Conservation (phyloP, 2,113 vertebrate genomes). For the Mesembrinibis cayennensis region DNA sequence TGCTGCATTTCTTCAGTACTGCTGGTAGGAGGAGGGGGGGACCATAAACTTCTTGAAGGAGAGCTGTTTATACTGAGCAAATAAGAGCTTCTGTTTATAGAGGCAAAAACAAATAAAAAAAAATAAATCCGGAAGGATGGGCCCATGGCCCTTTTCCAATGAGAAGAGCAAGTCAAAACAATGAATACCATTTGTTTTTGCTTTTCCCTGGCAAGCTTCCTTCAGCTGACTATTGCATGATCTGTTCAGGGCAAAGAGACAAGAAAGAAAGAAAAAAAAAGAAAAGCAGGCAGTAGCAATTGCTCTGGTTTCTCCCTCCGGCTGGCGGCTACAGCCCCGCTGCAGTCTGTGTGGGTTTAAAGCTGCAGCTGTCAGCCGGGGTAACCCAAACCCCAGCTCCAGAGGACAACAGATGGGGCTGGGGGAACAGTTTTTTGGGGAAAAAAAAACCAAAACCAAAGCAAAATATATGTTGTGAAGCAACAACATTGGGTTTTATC, state of each 20-base stretch:
- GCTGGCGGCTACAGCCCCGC: accelerated
- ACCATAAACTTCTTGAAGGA: background rate
- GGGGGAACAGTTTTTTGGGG: background rate
- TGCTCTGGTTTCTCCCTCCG: background rate
- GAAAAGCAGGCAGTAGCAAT: slow-evolving; percentile 1
- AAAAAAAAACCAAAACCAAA: accelerated
- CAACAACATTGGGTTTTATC: background rate
- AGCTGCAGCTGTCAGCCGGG: background rate
- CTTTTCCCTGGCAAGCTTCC: slow-evolving; percentile 37
- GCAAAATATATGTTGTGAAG: background rate
- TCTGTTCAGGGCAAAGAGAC: background rate
- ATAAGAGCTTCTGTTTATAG: slow-evolving; percentile 56
- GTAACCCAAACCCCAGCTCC: background rate
- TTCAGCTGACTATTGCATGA: slow-evolving; percentile 1
- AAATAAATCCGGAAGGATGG: slow-evolving; percentile 30
- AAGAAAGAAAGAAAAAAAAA: background rate
- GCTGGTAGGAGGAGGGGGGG: background rate
- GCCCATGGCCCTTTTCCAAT: slow-evolving; percentile 16
- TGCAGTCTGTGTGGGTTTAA: background rate
- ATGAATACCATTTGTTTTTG: slow-evolving; percentile 44
- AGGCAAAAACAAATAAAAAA: slow-evolving; percentile 27
- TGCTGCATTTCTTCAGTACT: background rate
- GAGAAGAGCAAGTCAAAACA: slow-evolving; percentile 55
- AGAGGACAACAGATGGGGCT: background rate
- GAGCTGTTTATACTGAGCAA: slow-evolving; percentile 34